These are phyloP conservation scores for Gallinago solitaria DNA, from an alignment of 2,797 vertebrate genomes.

Conservation along the genomic window DNA sequence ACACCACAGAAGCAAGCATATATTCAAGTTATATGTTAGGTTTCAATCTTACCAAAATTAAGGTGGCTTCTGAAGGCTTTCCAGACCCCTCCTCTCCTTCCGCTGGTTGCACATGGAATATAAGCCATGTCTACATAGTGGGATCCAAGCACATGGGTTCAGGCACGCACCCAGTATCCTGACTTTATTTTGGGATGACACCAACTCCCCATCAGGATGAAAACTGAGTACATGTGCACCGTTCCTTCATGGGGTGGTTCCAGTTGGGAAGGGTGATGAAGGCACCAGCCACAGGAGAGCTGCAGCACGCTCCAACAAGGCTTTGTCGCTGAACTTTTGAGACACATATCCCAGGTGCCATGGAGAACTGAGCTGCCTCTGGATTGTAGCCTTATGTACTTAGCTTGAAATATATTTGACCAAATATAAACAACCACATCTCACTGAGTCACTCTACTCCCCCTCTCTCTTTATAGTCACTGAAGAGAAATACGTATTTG, in stretches of 20 bases:
- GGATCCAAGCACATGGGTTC: background rate
- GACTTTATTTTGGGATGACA: constrained; percentile 31
- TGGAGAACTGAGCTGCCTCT: constrained; percentile 35
- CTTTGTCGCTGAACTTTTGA: background rate
- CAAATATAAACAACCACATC: constrained; percentile 67
- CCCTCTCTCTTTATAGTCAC: constrained; percentile 59
- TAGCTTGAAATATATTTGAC: constrained; percentile 50
- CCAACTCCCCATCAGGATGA: background rate
- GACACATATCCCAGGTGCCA: background rate
- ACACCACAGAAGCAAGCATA: background rate
- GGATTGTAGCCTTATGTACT: constrained; percentile 31
- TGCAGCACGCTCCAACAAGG: background rate
- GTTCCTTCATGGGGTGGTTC: background rate
- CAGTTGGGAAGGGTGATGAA: background rate
- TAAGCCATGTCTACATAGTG: background rate
- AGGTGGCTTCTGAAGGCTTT: constrained; percentile 33
- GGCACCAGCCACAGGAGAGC: background rate
- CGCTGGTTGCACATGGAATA: background rate
- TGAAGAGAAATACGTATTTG: constrained; percentile 46
- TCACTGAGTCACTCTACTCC: constrained; percentile 65
- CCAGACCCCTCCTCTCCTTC: background rate
- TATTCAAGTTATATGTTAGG: background rate
- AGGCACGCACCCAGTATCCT: background rate
- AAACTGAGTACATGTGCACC: background rate
- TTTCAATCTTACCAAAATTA: constrained; percentile 54